Evolutionary conservation across 2,888 invertebrate genomes (phyloP).

Genomic region (Ecdyonurus torrentis): DNA sequence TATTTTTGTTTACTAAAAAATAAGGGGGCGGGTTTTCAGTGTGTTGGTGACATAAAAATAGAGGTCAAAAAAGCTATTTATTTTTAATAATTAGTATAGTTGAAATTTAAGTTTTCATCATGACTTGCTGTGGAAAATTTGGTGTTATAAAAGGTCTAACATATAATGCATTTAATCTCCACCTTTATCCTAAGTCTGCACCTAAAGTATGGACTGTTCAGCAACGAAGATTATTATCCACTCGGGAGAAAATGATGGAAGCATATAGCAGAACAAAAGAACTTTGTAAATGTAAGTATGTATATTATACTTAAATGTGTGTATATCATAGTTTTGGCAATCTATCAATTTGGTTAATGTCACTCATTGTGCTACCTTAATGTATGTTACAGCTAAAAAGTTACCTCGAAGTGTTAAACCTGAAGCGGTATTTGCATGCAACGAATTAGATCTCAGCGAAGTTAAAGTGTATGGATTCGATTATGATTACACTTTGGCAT

Average conservation of each 20-base stretch:
- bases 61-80: neutral
- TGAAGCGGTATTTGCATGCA: constrained; percentile 86
- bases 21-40: neutral
- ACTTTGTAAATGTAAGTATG: constrained; percentile 53
- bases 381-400: constrained; percentile 53
- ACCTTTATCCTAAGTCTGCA: neutral
- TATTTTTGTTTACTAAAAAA: neutral
- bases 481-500: constrained; percentile 94
- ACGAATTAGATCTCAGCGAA: constrained; percentile 80
- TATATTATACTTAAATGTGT: too few relatives aligned
- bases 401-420: constrained; percentile 73
- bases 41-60: neutral
- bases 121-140: neutral
- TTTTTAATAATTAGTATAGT: neutral
- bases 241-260: constrained; percentile 33
- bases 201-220: neutral
- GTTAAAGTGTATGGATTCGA: constrained; percentile 95
- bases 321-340: neutral
- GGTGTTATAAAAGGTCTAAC: neutral
- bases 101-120: too few relatives aligned
- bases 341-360: neutral
- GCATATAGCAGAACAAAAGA: constrained; percentile 47
- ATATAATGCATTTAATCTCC: neutral
- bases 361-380: constrained; percentile 4
- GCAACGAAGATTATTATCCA: neutral